Evolutionary conservation across 2,797 vertebrate genomes (phyloP), one percentile per base, ranked within the genome.

Genomic region (Brachyrhaphis roseni): DNA sequence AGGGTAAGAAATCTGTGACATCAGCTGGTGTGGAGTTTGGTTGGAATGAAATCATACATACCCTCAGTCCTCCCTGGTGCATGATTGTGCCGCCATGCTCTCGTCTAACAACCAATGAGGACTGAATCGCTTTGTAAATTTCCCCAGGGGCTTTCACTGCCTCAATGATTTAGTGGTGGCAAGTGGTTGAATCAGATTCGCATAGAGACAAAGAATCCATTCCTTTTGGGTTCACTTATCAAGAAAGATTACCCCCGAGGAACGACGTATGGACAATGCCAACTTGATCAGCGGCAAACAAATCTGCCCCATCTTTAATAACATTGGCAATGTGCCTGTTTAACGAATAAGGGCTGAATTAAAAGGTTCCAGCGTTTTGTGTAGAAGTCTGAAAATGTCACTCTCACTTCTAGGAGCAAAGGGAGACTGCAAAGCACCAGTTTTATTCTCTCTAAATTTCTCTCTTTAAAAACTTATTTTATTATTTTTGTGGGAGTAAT

Each of bases 161-260:
- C 91, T 91, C 82, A 75, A 83, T 87, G 91, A 93, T 91, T 94
- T 95, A 95, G 91, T 83, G 82, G 88, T 92, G 91, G 91, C 90
- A 93, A 94, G 91, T 93, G 91, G 85, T 92, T 89, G 89, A 94
- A 95, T 93, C 93, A 94, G 94, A 94, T 93, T 94, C 91, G 86
- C 84, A 72, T 86, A 81, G 90, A 93, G 93, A 94, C 93, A 93
- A 94, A 93, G 86, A 90, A 89, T 92, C 89, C 89, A 91, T 91
- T 91, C 81, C 87, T 89, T 90, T 90, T 78, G 75, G 87, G 76
- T 85, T 88, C 84, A 85, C 90, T 92, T 94, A 94, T 93, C 91
- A 83, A 90, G 87, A 77, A 82, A 91, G 93, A 95, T 96, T 94
- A 94, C 92, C 89, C 84, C 8, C 20, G 89, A 91, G 91, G 87